Conservation (phyloP, 2,888 invertebrate species). For the Folsomia candida region DNA sequence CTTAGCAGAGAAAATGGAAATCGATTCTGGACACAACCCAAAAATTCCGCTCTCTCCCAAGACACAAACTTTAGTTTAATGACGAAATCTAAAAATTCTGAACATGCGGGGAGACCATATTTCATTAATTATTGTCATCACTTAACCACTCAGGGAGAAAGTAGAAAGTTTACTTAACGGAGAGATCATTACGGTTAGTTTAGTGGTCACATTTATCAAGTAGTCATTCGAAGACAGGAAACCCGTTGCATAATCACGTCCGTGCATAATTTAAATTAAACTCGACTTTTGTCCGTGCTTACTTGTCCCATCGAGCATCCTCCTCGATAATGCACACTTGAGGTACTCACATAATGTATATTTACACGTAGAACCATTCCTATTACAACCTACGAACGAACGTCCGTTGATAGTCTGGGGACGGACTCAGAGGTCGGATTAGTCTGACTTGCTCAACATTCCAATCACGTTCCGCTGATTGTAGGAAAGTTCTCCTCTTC, state of each 20-base stretch:
- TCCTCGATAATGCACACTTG: too few relatives aligned
- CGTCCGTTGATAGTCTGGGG: neutral
- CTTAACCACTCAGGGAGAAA: neutral
- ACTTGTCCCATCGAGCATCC: too few relatives aligned
- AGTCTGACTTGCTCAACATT: neutral
- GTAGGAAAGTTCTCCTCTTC: neutral
- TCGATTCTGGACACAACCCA: neutral
- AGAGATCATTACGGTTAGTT: neutral
- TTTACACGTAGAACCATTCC: too few relatives aligned
- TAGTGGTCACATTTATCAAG: neutral
- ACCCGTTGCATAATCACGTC: too few relatives aligned
- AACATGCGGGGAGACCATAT: neutral
- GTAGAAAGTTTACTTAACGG: neutral
- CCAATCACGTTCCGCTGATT: neutral
- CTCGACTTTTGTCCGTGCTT: too few relatives aligned
- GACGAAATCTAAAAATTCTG: neutral
- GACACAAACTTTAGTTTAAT: neutral
- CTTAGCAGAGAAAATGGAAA: neutral
- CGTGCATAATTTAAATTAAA: neutral
- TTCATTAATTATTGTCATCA: neutral
- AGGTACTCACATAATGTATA: neutral
- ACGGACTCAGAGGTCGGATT: neutral
- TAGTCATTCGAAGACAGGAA: too few relatives aligned
- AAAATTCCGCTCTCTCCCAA: neutral
- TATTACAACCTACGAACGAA: too few relatives aligned